Conservation (phyloP, 1,140 invertebrate genomes). For the Bacillus rossius region DNA sequence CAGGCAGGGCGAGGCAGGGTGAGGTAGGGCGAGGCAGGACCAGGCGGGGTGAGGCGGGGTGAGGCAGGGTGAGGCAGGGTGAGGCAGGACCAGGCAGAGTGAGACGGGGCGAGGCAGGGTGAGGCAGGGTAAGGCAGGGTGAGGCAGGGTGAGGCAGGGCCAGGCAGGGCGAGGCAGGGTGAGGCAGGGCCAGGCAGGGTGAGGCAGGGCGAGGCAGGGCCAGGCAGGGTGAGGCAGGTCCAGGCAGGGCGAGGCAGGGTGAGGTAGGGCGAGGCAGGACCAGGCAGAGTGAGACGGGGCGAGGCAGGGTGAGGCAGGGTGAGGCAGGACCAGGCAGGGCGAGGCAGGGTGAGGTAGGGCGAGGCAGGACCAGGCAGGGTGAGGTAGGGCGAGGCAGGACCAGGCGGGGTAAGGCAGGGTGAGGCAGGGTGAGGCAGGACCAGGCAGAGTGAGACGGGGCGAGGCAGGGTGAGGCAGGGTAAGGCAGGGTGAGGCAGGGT, state of each 20-base stretch:
- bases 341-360: no score
- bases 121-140: neutral
- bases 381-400: no score
- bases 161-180: neutral
- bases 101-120: neutral
- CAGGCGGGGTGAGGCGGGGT: neutral
- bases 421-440: no score
- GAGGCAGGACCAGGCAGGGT: no score
- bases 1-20: no score
- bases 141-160: neutral
- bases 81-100: neutral
- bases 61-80: neutral
- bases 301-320: neutral
- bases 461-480: neutral
- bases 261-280: neutral
- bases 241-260: neutral
- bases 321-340: neutral
- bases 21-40: no score
- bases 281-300: no score
- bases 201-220: neutral
- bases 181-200: neutral
- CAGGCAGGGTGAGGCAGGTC: neutral
- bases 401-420: neutral
- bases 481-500: neutral
- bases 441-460: neutral